Percentiles rank a stretch among this genome's conserved stretches.
phyloP scores from a whole-genome alignment of 1,140 invertebrate genomes.

The Limonius californicus region DNA sequence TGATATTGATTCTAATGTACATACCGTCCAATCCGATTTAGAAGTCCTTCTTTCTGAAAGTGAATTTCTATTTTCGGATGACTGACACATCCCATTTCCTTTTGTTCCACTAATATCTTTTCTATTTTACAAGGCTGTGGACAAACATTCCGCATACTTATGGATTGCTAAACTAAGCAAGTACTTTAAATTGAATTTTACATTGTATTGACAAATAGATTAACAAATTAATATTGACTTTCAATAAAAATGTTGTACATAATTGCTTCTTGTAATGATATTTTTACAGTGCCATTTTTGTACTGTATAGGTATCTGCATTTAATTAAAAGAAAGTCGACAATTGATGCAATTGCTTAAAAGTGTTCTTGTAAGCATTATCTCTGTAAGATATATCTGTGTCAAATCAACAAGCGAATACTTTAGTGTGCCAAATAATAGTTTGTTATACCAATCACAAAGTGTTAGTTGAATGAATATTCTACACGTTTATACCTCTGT shows the following conservation, averaged over 20 bases:
- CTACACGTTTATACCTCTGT: too few relatives aligned
- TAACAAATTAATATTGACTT: conserved; percentile 17
- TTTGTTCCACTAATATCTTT: not conserved
- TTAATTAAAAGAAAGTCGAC: too few relatives aligned
- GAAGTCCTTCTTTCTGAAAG: conserved; percentile 60
- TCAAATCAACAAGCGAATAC: conserved; percentile 2
- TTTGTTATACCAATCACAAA: not conserved
- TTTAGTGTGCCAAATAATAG: conserved; percentile 9
- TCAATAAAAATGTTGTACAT: conserved; percentile 20
- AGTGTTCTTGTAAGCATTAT: not conserved
- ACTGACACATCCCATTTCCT: conserved; percentile 44
- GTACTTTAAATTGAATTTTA: conserved; percentile 22
- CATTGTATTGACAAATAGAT: not conserved
- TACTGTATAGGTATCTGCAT: conserved; percentile 5
- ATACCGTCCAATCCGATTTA: conserved; percentile 61
- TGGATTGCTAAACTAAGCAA: conserved; percentile 11
- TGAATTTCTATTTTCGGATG: conserved; percentile 57
- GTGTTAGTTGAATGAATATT: too few relatives aligned
- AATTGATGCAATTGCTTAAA: too few relatives aligned
- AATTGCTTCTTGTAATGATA: conserved; percentile 29
- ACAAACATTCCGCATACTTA: conserved; percentile 31
- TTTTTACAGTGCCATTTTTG: conserved; percentile 38
- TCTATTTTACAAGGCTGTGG: conserved; percentile 34
- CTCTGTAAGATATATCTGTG: conserved; percentile 7
- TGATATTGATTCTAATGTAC: conserved; percentile 53